These are phyloP conservation scores for Takifugu flavidus DNA, from an alignment of 2,113 vertebrate species.

Conservation along the genomic window DNA sequence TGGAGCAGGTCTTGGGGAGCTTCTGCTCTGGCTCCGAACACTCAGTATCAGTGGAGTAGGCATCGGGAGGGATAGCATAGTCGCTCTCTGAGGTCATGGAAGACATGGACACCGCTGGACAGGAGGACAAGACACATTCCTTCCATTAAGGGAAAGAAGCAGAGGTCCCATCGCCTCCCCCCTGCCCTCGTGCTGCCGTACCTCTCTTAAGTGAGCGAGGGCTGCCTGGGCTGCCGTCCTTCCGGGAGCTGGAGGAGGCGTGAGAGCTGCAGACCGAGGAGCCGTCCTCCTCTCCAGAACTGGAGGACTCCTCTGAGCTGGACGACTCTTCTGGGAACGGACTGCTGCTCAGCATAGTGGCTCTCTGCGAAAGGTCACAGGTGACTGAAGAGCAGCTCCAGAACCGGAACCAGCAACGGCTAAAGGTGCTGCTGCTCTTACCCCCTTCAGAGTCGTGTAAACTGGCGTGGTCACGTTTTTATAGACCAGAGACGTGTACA, in stretches of 20 bases:
- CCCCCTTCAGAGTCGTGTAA: slow-evolving; percentile 94
- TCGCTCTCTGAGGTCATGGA: slow-evolving; percentile 95
- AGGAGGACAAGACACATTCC: not conserved
- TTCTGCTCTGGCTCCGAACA: slow-evolving; percentile 93
- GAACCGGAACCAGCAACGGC: too few species aligned
- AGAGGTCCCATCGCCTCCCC: too few species aligned
- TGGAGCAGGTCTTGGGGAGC: slow-evolving; percentile 86
- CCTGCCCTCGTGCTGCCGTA: slow-evolving; percentile 34
- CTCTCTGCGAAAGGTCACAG: slow-evolving; percentile 76
- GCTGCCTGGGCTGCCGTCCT: slow-evolving; percentile 81
- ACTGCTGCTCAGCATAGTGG: slow-evolving; percentile 88
- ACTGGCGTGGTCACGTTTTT: slow-evolving; percentile 89
- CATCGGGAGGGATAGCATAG: slow-evolving; percentile 96
- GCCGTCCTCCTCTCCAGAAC: slow-evolving; percentile 86
- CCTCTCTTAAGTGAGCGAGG: slow-evolving; percentile 91
- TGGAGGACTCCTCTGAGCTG: slow-evolving; percentile 87
- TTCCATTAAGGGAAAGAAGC: too few species aligned
- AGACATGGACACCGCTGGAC: slow-evolving; percentile 87
- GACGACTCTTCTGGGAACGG: slow-evolving; percentile 86
- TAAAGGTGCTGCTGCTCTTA: slow-evolving; percentile 58
- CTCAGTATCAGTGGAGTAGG: slow-evolving; percentile 90
- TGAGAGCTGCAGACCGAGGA: slow-evolving; percentile 80
- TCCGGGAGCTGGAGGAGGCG: slow-evolving; percentile 80
- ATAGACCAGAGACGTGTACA: slow-evolving; percentile 93
- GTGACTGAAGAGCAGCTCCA: not conserved